A percentile compares a stretch with the other conserved stretches of the same genome.
phyloP scores from a whole-genome alignment of 2,113 vertebrate species.

The Pao palembangensis region DNA sequence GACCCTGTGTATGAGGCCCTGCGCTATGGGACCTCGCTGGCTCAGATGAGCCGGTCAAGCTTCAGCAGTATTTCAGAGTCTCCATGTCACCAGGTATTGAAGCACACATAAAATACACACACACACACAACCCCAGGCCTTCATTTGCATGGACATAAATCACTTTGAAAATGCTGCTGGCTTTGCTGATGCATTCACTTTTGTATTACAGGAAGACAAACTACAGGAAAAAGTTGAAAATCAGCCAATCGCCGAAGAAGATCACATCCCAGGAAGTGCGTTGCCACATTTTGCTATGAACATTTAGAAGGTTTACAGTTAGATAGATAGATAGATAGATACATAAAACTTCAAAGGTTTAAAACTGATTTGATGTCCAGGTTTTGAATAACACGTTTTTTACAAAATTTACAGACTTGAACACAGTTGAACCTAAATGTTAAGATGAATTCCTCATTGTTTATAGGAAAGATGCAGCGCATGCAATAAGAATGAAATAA shows the following conservation, averaged over 20 bases:
- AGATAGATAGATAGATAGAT: no score
- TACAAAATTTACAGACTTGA: no score
- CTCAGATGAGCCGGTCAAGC: conserved; percentile 83
- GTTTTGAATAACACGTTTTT: no score
- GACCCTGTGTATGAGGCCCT: conserved; percentile 88
- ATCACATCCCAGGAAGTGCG: conserved; percentile 62
- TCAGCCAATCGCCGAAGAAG: conserved; percentile 75
- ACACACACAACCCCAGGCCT: not conserved
- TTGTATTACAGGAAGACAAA: conserved; percentile 57
- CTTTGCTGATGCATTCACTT: not conserved
- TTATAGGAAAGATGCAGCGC: no score
- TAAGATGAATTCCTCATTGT: no score
- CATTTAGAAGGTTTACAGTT: no score
- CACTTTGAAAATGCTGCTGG: conserved; percentile 2
- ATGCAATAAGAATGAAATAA: no score
- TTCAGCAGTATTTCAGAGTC: conserved; percentile 85
- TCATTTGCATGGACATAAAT: conserved; percentile 13
- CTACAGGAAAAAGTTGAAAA: conserved; percentile 74
- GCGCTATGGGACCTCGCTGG: conserved; percentile 87
- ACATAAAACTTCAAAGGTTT: no score
- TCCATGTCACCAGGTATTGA: conserved; percentile 69
- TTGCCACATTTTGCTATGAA: not conserved
- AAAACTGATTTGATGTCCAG: no score
- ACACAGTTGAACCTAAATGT: no score
- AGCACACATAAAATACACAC: conserved; percentile 13